Base-by-base conservation (phyloP, 2,113 vertebrate genomes). In the Poecile atricapillus region DNA sequence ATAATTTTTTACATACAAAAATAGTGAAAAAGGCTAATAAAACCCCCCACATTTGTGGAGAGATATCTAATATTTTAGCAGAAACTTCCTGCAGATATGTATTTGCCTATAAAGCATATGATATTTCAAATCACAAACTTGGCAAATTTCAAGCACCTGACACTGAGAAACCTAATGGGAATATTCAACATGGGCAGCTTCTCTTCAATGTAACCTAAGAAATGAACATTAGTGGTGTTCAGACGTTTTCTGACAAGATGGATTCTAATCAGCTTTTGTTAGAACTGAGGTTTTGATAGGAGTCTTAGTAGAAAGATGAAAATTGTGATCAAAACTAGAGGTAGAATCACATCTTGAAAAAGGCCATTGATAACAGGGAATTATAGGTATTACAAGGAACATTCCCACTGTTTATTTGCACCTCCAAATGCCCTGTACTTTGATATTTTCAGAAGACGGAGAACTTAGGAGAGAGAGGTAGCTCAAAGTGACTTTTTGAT, bases 91-190 rank as follows among this genome's bases (percentile, higher is more conserved):
- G 64, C 19, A 14, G 15, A 31, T 79, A 64, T 2, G 33, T 46
- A 85, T 76, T 87, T 95, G 11, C 19, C 8, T 87, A 31, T 30
- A 27, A 6, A 80, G 10, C 7, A 46, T 55, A 71, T 64, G 37
- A 95, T 58, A 79, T 82, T 93, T 87, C 16, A 82, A 53, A 87
- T 41, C 25, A 62, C 9, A 31, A 33, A 60, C 77, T 68, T 93
- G 74, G 52, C n/a, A 87, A 84, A 69, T 82, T 69, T 91, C 88
- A 65, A 73, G 25, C 50, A 76, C 80, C 19, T 65, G 49, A 76
- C 33, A 53, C 18, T 35, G 16, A 62, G 14, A 7, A 84, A 43
- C 75, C 59, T 24, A 30, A 58, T 43, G 33, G 47, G 4, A 95
- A 41, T 79, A 53, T 65, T 88, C 87, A 81, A 50, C 35, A 74